Evolutionary conservation across 2,113 vertebrate species (phyloP).

Genomic region (Archocentrus centrarchus): DNA sequence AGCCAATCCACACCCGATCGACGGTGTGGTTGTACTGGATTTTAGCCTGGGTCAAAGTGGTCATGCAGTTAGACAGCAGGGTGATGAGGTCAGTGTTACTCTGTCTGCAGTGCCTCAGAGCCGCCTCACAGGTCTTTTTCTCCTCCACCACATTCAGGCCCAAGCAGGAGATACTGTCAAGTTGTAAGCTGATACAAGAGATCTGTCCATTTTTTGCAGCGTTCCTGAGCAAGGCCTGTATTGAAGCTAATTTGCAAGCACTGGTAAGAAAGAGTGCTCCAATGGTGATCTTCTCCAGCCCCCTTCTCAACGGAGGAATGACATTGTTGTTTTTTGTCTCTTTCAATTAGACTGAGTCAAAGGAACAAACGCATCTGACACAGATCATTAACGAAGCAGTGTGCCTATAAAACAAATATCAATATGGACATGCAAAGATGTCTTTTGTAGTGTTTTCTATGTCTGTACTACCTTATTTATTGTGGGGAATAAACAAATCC

Average conservation of each 20-base stretch:
- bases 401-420: neutral
- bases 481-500: neutral
- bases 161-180: constrained; percentile 35
- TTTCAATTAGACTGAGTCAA: neutral
- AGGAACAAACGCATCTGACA: neutral
- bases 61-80: neutral
- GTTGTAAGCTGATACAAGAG: neutral
- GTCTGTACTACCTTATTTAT: neutral
- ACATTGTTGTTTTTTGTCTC: neutral
- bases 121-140: constrained; percentile 48
- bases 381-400: neutral
- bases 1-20: constrained; percentile 41
- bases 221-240: neutral
- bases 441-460: neutral
- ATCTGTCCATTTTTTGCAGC: constrained; percentile 29
- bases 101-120: constrained; percentile 39
- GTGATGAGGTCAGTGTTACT: neutral
- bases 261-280: neutral
- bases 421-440: neutral
- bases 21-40: accelerated
- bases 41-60: neutral
- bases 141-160: neutral
- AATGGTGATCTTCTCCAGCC: neutral
- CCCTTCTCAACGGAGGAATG: neutral
- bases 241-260: neutral